phyloP scores from a whole-genome alignment of 2,113 vertebrate genomes.

The Thymallus thymallus region DNA sequence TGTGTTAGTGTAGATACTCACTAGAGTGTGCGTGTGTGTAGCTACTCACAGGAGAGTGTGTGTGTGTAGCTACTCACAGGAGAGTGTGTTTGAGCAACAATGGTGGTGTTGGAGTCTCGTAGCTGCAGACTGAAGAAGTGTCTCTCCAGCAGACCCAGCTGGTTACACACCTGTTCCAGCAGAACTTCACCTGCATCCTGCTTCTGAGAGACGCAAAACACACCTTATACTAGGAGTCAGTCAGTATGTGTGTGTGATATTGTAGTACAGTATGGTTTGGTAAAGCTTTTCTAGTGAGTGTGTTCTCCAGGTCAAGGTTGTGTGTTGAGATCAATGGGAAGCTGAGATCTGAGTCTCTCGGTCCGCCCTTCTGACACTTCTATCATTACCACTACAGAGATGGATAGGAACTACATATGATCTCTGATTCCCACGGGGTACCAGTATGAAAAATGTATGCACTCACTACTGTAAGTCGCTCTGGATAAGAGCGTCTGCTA shows the following conservation, averaged over 20 bases:
- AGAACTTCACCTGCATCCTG: conserved; percentile 90
- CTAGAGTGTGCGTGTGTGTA: no score
- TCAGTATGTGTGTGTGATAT: conserved; percentile 2
- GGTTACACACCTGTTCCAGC: conserved; percentile 84
- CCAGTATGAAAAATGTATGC: no score
- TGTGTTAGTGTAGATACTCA: neutral
- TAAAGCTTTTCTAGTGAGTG: no score
- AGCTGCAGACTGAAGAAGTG: conserved; percentile 95
- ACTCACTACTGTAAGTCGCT: no score
- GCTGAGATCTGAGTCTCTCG: conserved; percentile 31
- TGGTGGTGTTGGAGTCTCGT: conserved; percentile 69
- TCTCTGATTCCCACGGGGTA: no score
- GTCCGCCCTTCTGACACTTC: conserved; percentile 21
- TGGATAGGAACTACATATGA: conserved; percentile 45
- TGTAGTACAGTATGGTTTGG: conserved; percentile 7
- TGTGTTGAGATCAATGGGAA: conserved; percentile 38
- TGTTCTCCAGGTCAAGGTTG: no score
- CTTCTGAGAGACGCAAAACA: conserved; percentile 75
- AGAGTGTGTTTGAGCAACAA: conserved; percentile 75
- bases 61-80: conserved; percentile 76
- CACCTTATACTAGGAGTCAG: neutral
- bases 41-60: neutral
- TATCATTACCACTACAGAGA: conserved; percentile 42
- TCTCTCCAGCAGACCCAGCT: conserved; percentile 85
- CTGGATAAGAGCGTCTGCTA: no score